phyloP scores from a whole-genome alignment of 2,113 vertebrate species.

The Burhinus bistriatus region DNA sequence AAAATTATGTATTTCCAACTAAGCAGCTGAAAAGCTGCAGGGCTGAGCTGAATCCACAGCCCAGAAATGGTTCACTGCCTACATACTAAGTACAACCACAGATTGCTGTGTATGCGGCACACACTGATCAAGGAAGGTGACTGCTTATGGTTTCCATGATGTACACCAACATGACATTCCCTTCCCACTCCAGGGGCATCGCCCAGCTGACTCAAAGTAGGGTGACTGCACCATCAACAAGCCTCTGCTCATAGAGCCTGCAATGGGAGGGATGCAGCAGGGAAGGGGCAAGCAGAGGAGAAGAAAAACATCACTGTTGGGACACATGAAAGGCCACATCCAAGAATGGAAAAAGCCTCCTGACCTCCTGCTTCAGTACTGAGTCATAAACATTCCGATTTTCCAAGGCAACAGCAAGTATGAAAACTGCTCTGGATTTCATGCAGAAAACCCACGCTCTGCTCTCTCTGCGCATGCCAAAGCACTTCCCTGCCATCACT shows the following conservation, averaged over 20 bases:
- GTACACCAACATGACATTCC: slow-evolving; percentile 4
- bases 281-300: background rate
- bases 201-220: background rate
- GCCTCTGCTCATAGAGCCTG: background rate
- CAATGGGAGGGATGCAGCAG: background rate
- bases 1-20: background rate
- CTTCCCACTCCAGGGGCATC: background rate
- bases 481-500: background rate
- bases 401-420: slow-evolving; percentile 27
- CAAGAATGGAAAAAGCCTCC: slow-evolving; percentile 5
- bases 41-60: background rate
- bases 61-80: background rate
- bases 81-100: background rate
- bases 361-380: background rate
- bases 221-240: background rate
- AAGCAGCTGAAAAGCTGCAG: background rate
- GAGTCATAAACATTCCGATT: slow-evolving; percentile 23
- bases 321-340: background rate
- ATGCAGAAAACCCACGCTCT: background rate
- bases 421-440: background rate
- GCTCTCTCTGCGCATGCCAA: background rate
- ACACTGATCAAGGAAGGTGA: background rate
- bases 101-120: background rate
- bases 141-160: background rate
- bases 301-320: background rate